phyloP scores from a whole-genome alignment of 1,140 invertebrate species.

The Magallana gigas region DNA sequence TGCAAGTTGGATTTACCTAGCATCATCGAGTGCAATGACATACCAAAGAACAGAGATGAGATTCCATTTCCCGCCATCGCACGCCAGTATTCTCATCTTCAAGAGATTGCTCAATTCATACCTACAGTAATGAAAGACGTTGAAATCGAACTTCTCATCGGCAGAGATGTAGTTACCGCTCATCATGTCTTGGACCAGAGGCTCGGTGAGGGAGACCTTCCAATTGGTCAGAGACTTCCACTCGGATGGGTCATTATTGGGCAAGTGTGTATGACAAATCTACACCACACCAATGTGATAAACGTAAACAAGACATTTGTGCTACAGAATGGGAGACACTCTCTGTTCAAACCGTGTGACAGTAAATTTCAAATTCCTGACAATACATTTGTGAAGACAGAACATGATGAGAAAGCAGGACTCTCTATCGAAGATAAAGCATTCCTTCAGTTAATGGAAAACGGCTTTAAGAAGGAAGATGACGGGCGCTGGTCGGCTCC shows the following conservation, averaged over 20 bases:
- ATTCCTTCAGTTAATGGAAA: constrained; percentile 47
- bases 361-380: constrained; percentile 8
- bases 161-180: too few relatives aligned
- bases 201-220: too few relatives aligned
- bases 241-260: too few relatives aligned
- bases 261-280: not conserved
- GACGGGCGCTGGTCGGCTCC: constrained; percentile 47
- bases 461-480: not conserved
- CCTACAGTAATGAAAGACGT: not conserved
- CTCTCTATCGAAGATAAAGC: not conserved
- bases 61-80: constrained; percentile 56
- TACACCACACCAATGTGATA: not conserved
- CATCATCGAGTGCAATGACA: constrained; percentile 53
- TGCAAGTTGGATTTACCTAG: constrained; percentile 9
- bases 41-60: constrained; percentile 57
- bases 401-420: constrained; percentile 47
- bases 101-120: constrained; percentile 23
- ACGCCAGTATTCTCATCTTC: constrained; percentile 41
- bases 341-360: not conserved
- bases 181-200: too few relatives aligned
- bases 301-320: constrained; percentile 5
- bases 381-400: constrained; percentile 6
- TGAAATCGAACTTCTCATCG: not conserved
- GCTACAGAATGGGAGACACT: constrained; percentile 16
- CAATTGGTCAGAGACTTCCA: too few relatives aligned